phyloP scores from a whole-genome alignment of 2,888 invertebrate genomes.

The Tetragonisca angustula region DNA sequence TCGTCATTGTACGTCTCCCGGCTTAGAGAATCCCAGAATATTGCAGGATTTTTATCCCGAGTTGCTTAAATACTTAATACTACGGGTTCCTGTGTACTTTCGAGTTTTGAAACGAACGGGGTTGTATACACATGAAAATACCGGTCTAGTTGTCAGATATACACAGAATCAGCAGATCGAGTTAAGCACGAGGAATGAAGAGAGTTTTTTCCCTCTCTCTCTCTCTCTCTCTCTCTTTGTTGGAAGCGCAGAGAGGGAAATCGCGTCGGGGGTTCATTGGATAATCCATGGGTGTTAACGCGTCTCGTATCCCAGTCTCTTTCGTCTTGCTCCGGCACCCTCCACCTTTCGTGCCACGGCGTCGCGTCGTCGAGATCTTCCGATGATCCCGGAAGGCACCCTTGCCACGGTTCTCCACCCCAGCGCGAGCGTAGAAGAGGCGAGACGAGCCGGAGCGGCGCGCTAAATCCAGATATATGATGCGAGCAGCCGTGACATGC shows the following conservation, averaged over 20 bases:
- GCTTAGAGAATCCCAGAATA: no score
- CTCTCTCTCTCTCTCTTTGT: fast-evolving
- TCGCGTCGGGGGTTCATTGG: constrained; percentile 81
- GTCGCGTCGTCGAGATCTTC: constrained; percentile 66
- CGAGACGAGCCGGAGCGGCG: constrained; percentile 62
- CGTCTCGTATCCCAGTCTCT: constrained; percentile 70
- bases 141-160: no score
- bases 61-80: no score
- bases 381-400: constrained; percentile 67
- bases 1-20: no score
- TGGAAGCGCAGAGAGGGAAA: constrained; percentile 63
- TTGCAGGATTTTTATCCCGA: no score
- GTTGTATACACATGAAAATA: no score
- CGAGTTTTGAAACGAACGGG: no score
- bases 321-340: constrained; percentile 38
- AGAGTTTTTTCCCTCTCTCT: no score
- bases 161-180: no score
- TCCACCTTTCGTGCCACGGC: constrained; percentile 39
- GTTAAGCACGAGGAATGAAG: no score
- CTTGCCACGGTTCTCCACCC: constrained; percentile 55
- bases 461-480: constrained; percentile 84
- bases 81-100: no score
- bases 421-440: constrained; percentile 61
- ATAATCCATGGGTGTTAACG: constrained; percentile 83
- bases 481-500: constrained; percentile 84